Percentiles rank a stretch among this genome's conserved stretches.
Evolutionary conservation across 37 sponge, comb jelly and placozoan species (phyloP).

Genomic region (Agelas oroides): DNA sequence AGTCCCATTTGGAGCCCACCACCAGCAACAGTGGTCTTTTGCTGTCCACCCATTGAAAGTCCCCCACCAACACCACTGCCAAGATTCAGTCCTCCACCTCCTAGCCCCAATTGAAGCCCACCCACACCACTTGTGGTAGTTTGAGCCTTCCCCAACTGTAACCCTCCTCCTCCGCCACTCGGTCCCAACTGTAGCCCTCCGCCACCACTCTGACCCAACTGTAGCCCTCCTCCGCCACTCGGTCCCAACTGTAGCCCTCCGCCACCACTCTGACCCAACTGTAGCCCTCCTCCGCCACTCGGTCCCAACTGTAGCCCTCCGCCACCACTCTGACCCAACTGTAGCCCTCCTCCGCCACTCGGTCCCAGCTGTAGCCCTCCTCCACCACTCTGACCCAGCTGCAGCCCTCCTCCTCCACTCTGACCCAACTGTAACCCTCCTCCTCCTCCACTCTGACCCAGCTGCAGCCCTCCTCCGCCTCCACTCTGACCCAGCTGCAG

Average conservation of each 20-base stretch:
- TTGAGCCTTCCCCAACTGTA: neutral
- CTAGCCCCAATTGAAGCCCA: neutral
- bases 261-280: neutral
- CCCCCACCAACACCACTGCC: too few species aligned
- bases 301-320: neutral
- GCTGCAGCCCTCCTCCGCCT: slow-evolving; percentile 9
- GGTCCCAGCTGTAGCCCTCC: slow-evolving; percentile 9
- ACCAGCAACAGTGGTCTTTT: too few species aligned
- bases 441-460: slow-evolving; percentile 16
- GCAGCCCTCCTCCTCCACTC: slow-evolving; percentile 35
- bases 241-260: neutral
- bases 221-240: neutral
- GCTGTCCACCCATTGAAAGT: too few species aligned
- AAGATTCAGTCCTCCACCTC: too few species aligned
- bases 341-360: neutral
- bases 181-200: neutral
- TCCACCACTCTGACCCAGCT: slow-evolving; percentile 11
- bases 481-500: neutral
- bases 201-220: too few species aligned
- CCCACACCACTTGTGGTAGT: too few species aligned
- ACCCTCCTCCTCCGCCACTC: slow-evolving; percentile 32
- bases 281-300: slow-evolving; percentile 13
- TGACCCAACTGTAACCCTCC: slow-evolving; percentile 13
- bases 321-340: neutral
- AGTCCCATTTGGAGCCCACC: too few species aligned